Evolutionary conservation across 92 coral and sea anemone genomes (phyloP).

Genomic region (Siderastrea siderea): DNA sequence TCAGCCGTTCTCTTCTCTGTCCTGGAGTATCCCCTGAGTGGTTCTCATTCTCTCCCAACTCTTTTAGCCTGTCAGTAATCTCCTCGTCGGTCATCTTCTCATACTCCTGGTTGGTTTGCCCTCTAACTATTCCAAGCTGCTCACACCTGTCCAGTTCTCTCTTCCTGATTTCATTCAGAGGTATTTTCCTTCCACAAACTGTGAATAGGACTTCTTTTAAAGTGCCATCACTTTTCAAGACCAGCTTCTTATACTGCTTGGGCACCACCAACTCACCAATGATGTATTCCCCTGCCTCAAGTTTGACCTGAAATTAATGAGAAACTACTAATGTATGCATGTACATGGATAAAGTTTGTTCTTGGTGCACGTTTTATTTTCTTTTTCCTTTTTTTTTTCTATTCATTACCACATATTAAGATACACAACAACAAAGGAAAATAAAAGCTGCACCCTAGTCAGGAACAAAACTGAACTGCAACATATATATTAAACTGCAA

Average conservation of each 20-base stretch:
- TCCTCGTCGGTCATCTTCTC: conserved; percentile 8
- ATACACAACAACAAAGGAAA: too few species aligned
- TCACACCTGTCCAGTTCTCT: conserved; percentile 15
- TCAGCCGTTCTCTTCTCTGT: conserved; percentile 26
- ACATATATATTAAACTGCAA: too few species aligned
- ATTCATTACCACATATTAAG: too few species aligned
- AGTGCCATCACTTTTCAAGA: conserved; percentile 29
- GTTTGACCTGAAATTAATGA: conserved; percentile 6
- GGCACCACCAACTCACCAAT: conserved; percentile 50
- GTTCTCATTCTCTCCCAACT: background rate
- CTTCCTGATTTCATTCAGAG: conserved; percentile 1
- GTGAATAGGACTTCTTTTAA: conserved; percentile 23
- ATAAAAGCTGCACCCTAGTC: too few species aligned
- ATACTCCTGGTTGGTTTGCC: background rate
- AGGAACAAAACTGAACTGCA: too few species aligned
- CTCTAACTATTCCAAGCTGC: conserved; percentile 19
- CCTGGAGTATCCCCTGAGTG: background rate
- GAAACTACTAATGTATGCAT: background rate
- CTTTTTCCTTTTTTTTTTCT: background rate
- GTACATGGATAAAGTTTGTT: background rate
- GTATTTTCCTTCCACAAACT: conserved; percentile 42
- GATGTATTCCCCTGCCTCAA: conserved; percentile 25
- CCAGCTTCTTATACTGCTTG: conserved; percentile 28
- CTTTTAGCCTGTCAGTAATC: conserved; percentile 1
- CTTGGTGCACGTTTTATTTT: background rate